phyloP scores from a whole-genome alignment of 2,888 invertebrate species.

The Ormyrus thymus region DNA sequence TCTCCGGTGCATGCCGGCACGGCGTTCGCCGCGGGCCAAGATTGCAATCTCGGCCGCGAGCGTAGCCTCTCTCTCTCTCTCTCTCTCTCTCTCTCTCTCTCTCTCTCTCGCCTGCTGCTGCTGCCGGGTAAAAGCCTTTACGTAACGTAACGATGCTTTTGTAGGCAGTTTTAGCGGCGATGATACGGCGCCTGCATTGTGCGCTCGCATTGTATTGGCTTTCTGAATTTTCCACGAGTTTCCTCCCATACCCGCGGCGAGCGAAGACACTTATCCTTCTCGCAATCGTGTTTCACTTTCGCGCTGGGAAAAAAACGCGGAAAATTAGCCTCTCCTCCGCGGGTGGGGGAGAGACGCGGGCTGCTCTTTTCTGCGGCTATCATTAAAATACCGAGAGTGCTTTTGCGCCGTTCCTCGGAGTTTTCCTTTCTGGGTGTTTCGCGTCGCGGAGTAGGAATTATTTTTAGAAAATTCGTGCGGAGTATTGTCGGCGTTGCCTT shows the following conservation, averaged over 20 bases:
- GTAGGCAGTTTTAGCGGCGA: too few species aligned
- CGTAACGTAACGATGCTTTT: neutral
- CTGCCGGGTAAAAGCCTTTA: slow-evolving; percentile 13
- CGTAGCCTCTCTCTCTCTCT: neutral
- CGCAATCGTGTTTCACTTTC: slow-evolving; percentile 1
- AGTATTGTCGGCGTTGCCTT: neutral
- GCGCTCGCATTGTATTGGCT: neutral
- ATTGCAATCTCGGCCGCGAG: slow-evolving; percentile 19
- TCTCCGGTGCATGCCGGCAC: neutral
- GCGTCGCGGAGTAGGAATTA: neutral
- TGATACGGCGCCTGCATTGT: slow-evolving; percentile 1
- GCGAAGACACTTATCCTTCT: neutral
- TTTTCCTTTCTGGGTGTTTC: neutral
- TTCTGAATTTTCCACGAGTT: neutral
- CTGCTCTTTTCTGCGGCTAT: neutral
- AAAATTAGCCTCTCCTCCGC: neutral
- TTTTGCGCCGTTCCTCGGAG: neutral
- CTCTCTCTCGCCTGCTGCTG: neutral
- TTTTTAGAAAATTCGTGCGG: neutral
- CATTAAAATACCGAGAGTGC: neutral
- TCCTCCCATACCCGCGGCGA: too few species aligned
- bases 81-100: neutral
- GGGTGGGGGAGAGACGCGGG: too few species aligned
- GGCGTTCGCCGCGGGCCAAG: neutral
- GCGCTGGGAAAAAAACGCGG: neutral